These are phyloP conservation scores for Pavo muticus DNA, from an alignment of 2,113 vertebrate genomes.

Conservation along the genomic window DNA sequence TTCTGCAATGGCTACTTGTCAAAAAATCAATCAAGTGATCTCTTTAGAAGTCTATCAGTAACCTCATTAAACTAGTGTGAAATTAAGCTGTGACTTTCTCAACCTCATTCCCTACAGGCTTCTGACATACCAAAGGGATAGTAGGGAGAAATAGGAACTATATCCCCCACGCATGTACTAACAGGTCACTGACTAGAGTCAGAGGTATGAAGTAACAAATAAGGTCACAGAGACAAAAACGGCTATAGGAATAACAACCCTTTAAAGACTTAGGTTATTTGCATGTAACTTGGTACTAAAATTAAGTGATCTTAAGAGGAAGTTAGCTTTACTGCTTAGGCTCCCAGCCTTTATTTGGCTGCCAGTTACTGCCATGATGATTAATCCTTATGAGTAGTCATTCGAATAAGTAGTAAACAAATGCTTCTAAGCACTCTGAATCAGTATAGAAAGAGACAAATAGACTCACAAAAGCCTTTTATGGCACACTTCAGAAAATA, in stretches of 20 bases:
- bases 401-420: background rate
- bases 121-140: background rate
- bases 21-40: slow-evolving; percentile 39
- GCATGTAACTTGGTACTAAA: background rate
- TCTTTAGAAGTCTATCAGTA: slow-evolving; percentile 40
- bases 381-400: background rate
- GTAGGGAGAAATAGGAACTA: background rate
- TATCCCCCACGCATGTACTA: background rate
- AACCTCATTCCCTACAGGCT: slow-evolving; percentile 14
- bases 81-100: slow-evolving; percentile 39
- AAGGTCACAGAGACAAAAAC: background rate
- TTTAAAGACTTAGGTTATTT: background rate
- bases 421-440: background rate
- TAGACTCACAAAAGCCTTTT: background rate
- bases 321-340: background rate
- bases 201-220: background rate
- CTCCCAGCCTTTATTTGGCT: background rate
- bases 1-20: slow-evolving; percentile 30
- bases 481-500: background rate
- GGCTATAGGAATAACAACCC: background rate
- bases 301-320: background rate
- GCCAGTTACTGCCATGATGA: background rate
- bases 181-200: background rate
- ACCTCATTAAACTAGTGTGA: slow-evolving; percentile 61
- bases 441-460: background rate